Percentiles rank a stretch among this genome's conserved stretches.
phyloP scores from a whole-genome alignment of 2,113 vertebrate species.

The Bujurquina vittata region DNA sequence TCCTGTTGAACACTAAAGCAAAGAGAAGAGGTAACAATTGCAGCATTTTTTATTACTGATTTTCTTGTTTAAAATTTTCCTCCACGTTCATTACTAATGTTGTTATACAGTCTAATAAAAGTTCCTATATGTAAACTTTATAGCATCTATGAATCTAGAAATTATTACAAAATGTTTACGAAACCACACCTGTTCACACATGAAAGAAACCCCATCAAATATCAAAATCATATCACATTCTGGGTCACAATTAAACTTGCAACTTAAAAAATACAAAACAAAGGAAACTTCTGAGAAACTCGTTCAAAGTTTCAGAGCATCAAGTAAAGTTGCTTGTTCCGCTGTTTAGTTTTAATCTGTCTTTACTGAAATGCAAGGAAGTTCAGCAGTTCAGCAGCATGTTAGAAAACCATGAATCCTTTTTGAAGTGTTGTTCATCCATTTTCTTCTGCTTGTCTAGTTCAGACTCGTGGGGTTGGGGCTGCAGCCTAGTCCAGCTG shows the following conservation, averaged over 20 bases:
- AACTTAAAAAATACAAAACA: neutral
- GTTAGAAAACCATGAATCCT: neutral
- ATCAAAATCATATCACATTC: neutral
- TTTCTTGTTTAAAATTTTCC: no score
- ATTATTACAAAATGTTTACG: neutral
- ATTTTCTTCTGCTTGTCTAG: neutral
- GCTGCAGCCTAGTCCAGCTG: no score
- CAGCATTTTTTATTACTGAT: no score
- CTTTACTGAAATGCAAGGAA: neutral
- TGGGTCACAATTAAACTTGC: neutral
- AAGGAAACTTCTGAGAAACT: neutral
- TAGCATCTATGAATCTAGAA: neutral
- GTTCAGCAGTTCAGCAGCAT: neutral
- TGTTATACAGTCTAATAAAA: neutral
- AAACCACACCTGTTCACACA: neutral
- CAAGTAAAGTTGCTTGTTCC: neutral
- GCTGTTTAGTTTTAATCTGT: neutral
- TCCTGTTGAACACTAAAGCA: no score
- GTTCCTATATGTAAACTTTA: neutral
- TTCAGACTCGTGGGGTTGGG: rapidly evolving
- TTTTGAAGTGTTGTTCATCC: neutral
- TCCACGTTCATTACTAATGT: no score
- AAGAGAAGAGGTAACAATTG: no score
- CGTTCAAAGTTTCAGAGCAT: neutral
- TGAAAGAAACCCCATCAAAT: neutral